Percentiles rank a stretch among this genome's conserved stretches.
These are phyloP conservation scores for Lophochroa leadbeateri DNA, from an alignment of 2,113 vertebrate genomes.

Conservation along the genomic window DNA sequence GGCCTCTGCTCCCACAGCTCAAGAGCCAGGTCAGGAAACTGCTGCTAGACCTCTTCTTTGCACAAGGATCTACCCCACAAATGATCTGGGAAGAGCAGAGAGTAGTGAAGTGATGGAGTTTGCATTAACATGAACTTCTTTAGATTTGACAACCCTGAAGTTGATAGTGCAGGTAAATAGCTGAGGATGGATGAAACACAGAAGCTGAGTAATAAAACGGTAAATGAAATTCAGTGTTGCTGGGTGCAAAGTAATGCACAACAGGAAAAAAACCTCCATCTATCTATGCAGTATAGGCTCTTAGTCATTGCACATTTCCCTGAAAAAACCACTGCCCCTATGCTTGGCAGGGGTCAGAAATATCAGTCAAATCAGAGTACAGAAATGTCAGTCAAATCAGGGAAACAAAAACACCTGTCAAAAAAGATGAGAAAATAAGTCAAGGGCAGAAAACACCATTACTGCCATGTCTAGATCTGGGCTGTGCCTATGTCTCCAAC, in stretches of 20 bases:
- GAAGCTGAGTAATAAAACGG: background rate
- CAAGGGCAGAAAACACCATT: background rate
- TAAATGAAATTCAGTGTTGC: background rate
- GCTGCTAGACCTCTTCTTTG: too few species aligned
- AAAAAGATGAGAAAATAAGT: background rate
- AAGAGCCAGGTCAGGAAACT: too few species aligned
- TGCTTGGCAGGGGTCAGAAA: background rate
- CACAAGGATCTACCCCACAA: too few species aligned
- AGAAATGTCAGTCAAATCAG: background rate
- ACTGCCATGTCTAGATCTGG: background rate
- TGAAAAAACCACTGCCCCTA: background rate
- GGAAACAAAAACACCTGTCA: background rate
- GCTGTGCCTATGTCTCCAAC: background rate
- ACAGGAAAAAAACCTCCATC: background rate
- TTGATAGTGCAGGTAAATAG: conserved; percentile 13
- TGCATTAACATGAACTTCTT: background rate
- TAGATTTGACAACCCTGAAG: background rate
- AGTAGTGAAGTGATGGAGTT: background rate
- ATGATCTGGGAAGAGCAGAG: background rate
- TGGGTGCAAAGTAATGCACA: background rate
- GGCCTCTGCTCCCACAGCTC: too few species aligned
- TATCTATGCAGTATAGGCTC: background rate
- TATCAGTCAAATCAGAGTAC: background rate
- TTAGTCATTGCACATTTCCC: background rate
- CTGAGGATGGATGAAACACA: background rate